Evolutionary conservation across 2,797 vertebrate species (phyloP).

Genomic region (Pangasius djambal): DNA sequence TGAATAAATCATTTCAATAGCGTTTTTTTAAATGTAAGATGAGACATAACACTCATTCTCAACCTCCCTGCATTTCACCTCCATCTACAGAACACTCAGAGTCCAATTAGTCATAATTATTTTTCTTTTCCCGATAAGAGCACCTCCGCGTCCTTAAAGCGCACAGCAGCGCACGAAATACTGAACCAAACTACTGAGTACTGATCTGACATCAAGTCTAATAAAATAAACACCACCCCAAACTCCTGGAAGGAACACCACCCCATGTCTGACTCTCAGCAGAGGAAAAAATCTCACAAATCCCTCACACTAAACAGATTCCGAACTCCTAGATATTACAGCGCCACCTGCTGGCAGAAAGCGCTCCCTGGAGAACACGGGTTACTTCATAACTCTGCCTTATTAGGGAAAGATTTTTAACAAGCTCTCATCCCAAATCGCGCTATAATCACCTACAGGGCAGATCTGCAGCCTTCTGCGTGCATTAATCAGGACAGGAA

Average conservation of each 20-base stretch:
- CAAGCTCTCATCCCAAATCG: neutral
- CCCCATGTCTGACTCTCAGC: no score
- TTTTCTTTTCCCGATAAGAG: neutral
- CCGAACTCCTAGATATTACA: no score
- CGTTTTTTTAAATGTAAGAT: no score
- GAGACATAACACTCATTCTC: no score
- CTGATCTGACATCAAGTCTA: neutral
- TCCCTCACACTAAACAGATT: neutral
- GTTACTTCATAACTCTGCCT: neutral
- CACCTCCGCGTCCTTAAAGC: neutral
- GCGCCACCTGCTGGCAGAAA: constrained; percentile 1
- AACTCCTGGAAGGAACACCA: neutral
- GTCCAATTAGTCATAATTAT: neutral
- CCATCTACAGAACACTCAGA: neutral
- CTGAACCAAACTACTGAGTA: no score
- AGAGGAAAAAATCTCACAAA: neutral
- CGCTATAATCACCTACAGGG: neutral
- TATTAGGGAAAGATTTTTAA: neutral
- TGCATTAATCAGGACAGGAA: neutral
- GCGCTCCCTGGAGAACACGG: neutral
- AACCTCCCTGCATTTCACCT: neutral
- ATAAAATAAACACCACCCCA: neutral
- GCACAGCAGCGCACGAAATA: neutral
- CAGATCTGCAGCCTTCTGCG: neutral
- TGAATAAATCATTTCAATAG: neutral